Evolutionary conservation across 2,797 vertebrate genomes (phyloP), one percentile per base, ranked within the genome.

Genomic region (Pipistrellus nathusii): DNA sequence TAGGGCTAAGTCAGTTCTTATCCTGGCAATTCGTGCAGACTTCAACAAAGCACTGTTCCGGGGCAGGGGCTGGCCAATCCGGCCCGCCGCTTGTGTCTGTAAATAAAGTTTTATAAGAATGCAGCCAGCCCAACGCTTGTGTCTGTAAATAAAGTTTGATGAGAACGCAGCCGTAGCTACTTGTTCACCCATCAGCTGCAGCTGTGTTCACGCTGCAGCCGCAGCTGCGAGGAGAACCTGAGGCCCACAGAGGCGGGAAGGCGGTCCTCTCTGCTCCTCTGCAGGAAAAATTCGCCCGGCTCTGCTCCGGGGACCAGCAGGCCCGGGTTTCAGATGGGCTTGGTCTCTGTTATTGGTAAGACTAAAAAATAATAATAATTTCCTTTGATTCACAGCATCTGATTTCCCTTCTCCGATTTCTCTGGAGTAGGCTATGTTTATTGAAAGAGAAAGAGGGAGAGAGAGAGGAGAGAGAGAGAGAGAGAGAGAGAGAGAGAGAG

Each of bases 331-430:
- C 62, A 48, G 53, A 15, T n/a, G 4, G 4, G 35, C 25, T 15
- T 53, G 15, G 8, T 6, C n/a, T 0, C 15, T 4, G 27, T 13
- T 41, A 4, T 25, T 6, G 1, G 38, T 4, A 8, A 20, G 21
- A 64, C 25, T 84, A 7, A 20, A 10, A 55, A 57, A n/a, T 38
- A 14, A 9, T 72, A 46, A 38, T 9, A 32, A 57, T 23, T 11
- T 18, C 27, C 23, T 89, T 84, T 88, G 80, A 62, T 48, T 82
- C 53, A 72, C 69, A 27, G 27, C 18, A 32, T 23, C 46, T 53
- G 46, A 51, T 21, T 32, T 76, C 18, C 11, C 69, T 46, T 75
- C 44, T 41, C 41, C 41, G 17, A 21, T 59, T 48, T 73, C 44
- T 83, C 88, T 73, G 38, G 38, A 38, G 38, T 38, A 38, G 38